Conservation (phyloP, 2,113 vertebrate genomes). For the Narcine bancroftii region DNA sequence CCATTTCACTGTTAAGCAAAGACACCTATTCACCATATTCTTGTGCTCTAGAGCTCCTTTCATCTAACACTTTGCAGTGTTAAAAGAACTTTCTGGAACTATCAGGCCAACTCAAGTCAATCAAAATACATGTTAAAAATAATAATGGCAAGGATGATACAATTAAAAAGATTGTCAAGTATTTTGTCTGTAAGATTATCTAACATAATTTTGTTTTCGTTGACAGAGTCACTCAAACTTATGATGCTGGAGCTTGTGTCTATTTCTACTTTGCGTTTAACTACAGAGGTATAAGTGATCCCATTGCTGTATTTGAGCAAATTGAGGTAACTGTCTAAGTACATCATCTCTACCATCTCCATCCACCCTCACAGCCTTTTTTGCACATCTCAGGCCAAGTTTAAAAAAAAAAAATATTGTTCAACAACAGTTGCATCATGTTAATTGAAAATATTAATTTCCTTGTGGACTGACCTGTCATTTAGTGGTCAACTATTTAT, state of each 20-base stretch:
- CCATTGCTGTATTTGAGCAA: slow-evolving; percentile 83
- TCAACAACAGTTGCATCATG: too few species aligned
- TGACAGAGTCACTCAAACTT: slow-evolving; percentile 91
- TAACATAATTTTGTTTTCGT: slow-evolving; percentile 40
- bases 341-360: too few species aligned
- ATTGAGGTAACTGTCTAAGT: slow-evolving; percentile 71
- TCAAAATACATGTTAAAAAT: background rate
- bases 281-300: slow-evolving; percentile 92
- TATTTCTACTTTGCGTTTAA: slow-evolving; percentile 99
- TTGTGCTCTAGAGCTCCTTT: background rate
- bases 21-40: background rate
- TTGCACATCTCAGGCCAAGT: too few species aligned
- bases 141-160: background rate
- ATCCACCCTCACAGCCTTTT: background rate
- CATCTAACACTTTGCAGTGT: background rate
- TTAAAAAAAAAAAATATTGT: too few species aligned
- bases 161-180: background rate
- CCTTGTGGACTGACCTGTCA: background rate
- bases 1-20: background rate
- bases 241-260: slow-evolving; percentile 88
- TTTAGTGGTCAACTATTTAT: background rate
- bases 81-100: background rate
- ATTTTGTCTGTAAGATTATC: background rate
- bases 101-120: too few species aligned
- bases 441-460: background rate